Evolutionary conservation across 2,888 invertebrate species (phyloP), one percentile per base, ranked within the genome.

Genomic region (Parnassius mnemosyne): DNA sequence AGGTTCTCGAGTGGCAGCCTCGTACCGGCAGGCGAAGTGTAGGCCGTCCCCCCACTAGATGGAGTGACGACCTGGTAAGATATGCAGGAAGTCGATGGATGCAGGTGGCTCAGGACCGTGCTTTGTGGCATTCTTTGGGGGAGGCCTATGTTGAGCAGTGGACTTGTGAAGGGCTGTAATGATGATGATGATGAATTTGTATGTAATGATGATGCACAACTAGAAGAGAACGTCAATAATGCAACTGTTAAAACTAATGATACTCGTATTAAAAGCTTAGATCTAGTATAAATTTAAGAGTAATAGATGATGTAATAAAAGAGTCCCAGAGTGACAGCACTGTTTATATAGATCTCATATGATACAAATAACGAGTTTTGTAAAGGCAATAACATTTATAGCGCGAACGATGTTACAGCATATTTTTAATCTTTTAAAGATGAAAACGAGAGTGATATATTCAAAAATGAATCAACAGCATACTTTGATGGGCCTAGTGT

Each of bases 401-500:
- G 75, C 61, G 61, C 78, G 44, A 75, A 74, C 57, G 67, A 76
- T n/a, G 75, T 79, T 49, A 68, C 73, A 56, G 74, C 76, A 10
- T 78, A 74, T 61, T 67, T 81, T 44, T 78, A 80, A 57, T 67
- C 66, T 51, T 65, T 77, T 5, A 66, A 61, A 43, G 66, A 61
- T 59, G 70, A 75, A 46, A 67, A 65, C 59, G 34, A 66, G 67
- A 73, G 71, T 57, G 71, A 71, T 59, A 65, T 83, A 25, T 63
- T 76, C 10, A 79, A 75, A 66, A 80, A 84, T 68, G 89, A 90
- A 66, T 89, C 90, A 43, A 90, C 90, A 0, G 75, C 80, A 53
- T 90, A 91, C 69, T 79, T 91, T 79, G 89, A 91, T 75, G 76
- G 88, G 66, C 91, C 91, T 49, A 84, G 81, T 69, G 75, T 80